Conservation (phyloP, 2,113 vertebrate species). For the Phalacrocorax brasilianus region DNA sequence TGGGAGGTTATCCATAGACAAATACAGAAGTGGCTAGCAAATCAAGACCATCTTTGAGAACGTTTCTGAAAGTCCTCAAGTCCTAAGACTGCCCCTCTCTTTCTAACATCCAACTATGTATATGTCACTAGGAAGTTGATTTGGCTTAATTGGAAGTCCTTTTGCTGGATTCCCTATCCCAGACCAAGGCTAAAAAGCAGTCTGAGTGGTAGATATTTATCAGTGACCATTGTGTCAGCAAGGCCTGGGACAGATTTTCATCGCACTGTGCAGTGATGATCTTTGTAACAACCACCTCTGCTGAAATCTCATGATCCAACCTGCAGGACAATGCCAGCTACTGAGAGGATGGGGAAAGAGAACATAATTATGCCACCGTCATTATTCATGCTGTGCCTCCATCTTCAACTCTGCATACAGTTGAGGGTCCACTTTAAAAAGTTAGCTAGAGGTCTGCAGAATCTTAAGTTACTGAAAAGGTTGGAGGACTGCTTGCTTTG, state of each 20-base stretch:
- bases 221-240: not conserved
- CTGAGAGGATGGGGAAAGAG: not conserved
- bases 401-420: not conserved
- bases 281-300: not conserved
- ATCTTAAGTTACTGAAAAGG: not conserved
- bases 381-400: not conserved
- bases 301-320: not conserved
- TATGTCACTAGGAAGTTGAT: not conserved
- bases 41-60: not conserved
- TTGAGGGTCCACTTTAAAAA: not conserved
- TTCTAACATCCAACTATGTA: fast-evolving
- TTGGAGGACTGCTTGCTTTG: not conserved
- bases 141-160: not conserved
- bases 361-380: not conserved
- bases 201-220: not conserved
- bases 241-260: not conserved
- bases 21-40: not conserved
- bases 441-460: not conserved
- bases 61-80: not conserved
- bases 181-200: not conserved
- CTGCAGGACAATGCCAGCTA: not conserved
- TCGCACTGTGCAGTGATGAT: not conserved
- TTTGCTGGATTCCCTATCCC: not conserved
- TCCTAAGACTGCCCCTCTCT: not conserved
- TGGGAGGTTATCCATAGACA: not conserved